Conservation (phyloP, 2,113 vertebrate genomes). For the Galeopterus variegatus region DNA sequence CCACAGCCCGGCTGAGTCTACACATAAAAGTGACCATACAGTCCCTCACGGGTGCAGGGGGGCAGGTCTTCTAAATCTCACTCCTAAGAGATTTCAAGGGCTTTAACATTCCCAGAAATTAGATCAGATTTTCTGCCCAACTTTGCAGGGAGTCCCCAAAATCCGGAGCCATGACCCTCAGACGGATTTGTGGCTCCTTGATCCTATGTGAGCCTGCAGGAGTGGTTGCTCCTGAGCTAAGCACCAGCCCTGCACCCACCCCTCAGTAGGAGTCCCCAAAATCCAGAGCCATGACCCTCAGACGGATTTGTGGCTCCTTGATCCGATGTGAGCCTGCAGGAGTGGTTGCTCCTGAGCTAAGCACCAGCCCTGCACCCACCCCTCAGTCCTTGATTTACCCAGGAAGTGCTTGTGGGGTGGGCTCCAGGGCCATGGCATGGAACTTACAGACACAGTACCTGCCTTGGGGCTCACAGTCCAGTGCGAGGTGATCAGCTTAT, state of each 20-base stretch:
- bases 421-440: neutral
- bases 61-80: neutral
- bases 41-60: neutral
- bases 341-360: too few relatives aligned
- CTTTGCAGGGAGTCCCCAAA: neutral
- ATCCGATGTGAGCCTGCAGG: too few relatives aligned
- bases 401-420: neutral
- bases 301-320: too few relatives aligned
- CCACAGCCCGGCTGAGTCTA: fast-evolving
- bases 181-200: too few relatives aligned
- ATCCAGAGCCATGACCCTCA: too few relatives aligned
- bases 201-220: too few relatives aligned
- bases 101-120: neutral
- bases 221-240: too few relatives aligned
- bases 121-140: neutral
- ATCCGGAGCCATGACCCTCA: too few relatives aligned
- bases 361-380: too few relatives aligned
- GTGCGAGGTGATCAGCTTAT: neutral
- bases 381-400: neutral
- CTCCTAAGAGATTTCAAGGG: neutral
- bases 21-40: neutral
- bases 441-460: neutral
- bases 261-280: too few relatives aligned
- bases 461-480: neutral
- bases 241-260: too few relatives aligned